Evolutionary conservation across 2,888 invertebrate genomes (phyloP).

Genomic region (Andricus quercusramuli): DNA sequence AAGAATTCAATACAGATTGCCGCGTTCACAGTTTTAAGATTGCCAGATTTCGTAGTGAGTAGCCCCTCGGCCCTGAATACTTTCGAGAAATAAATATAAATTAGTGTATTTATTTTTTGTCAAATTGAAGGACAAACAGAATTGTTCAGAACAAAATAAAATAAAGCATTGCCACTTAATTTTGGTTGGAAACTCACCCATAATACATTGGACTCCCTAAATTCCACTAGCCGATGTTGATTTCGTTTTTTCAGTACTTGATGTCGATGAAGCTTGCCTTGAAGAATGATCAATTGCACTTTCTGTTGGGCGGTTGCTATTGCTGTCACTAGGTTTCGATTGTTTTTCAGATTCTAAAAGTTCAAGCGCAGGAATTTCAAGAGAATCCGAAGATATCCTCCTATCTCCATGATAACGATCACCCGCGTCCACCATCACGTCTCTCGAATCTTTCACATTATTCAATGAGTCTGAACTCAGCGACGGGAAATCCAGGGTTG

Average conservation of each 20-base stretch:
- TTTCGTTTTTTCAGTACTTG: slow-evolving; percentile 62
- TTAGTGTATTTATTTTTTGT: too few species aligned
- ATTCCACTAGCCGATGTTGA: slow-evolving; percentile 64
- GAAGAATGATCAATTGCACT: slow-evolving; percentile 49
- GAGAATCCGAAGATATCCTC: slow-evolving; percentile 75
- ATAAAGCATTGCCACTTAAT: neutral
- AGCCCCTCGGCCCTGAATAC: too few species aligned
- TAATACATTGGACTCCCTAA: slow-evolving; percentile 55
- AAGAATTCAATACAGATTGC: too few species aligned
- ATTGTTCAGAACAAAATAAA: too few species aligned
- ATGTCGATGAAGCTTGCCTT: slow-evolving; percentile 59
- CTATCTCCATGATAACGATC: slow-evolving; percentile 67
- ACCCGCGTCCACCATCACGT: slow-evolving; percentile 59
- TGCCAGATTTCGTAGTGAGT: too few species aligned
- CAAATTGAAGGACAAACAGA: too few species aligned
- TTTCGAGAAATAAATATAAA: too few species aligned
- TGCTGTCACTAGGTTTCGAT: slow-evolving; percentile 56
- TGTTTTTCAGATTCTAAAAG: slow-evolving; percentile 59
- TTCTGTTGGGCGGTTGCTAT: slow-evolving; percentile 58
- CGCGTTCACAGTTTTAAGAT: too few species aligned
- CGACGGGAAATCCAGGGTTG: slow-evolving; percentile 77
- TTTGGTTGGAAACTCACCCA: slow-evolving; percentile 46
- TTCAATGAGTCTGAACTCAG: slow-evolving; percentile 76
- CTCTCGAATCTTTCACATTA: slow-evolving; percentile 70
- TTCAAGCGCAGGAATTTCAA: slow-evolving; percentile 72